Base-by-base conservation (phyloP, 1,140 invertebrate species). In the Hestina assimilis region DNA sequence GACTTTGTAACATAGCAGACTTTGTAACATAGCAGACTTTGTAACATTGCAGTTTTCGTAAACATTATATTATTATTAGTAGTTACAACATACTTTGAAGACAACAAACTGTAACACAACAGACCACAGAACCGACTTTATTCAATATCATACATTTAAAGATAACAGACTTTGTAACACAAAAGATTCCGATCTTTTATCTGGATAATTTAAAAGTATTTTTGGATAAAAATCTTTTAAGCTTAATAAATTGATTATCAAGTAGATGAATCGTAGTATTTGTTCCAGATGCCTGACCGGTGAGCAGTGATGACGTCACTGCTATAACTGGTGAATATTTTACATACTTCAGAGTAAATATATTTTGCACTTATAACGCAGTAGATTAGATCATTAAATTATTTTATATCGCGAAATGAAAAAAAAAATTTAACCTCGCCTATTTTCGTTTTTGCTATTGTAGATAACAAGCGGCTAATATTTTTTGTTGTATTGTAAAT, bases 381-480 rank as follows among this genome's bases (percentile, higher is more conserved):
- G 59, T 61, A 67, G 57, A 65, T 69, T 81, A 75, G 64, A 59
- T 59, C 41, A 65, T 73, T 72, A 57, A 71, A 67, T 72, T 75
- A 69, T 63, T 70, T 72, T 75, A 76, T 75, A 67, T 65, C 41
- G 61, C 59, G 59, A 66, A 58, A 66, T 61, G 69, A 70, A 68
- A 68, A 76, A 54, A 54, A 53, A 48, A 55, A 56, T 28, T 67
- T 61, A 63, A 69, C 63, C 65, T 72, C 61, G 67, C 70, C 66
- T 68, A 59, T 61, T 69, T 67, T 72, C 67, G 57, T 68, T 66
- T 75, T 65, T 24, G 73, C 74, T 81, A 68, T 59, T 83, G 75
- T 86, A 83, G 78, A 81, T 83, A 81, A 72, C 61, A 31, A 63
- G n/a, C n/a, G n/a, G n/a, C n/a, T n/a, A n/a, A 58, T 65, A 66